A percentile compares a stretch with the other conserved stretches of the same genome.
phyloP scores from a whole-genome alignment of 2,113 vertebrate genomes.

The Platichthys stellatus region DNA sequence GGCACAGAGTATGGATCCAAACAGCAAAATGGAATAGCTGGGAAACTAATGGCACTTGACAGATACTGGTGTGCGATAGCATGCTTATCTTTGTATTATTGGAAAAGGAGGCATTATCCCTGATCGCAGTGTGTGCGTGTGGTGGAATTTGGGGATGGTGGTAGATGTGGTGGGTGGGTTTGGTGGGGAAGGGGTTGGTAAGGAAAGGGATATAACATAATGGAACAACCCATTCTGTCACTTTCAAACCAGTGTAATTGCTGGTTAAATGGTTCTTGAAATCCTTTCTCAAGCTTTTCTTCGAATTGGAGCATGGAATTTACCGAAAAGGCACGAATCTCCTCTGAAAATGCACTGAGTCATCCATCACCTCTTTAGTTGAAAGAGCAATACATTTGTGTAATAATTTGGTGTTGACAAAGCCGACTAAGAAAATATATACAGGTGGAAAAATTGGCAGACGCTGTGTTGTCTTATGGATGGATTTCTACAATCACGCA shows the following conservation, averaged over 20 bases:
- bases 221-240: slow-evolving; percentile 38
- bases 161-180: slow-evolving; percentile 6
- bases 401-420: not conserved
- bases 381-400: slow-evolving; percentile 34
- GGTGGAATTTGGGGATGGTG: slow-evolving; percentile 3
- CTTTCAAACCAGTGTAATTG: slow-evolving; percentile 38
- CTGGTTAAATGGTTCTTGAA: slow-evolving; percentile 46
- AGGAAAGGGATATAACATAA: slow-evolving; percentile 38
- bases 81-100: slow-evolving; percentile 76
- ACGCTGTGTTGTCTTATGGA: no score
- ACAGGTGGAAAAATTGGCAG: no score
- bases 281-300: slow-evolving; percentile 8
- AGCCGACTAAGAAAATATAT: no score
- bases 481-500: not conserved
- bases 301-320: slow-evolving; percentile 13
- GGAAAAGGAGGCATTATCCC: slow-evolving; percentile 66
- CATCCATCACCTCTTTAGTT: slow-evolving; percentile 12
- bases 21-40: slow-evolving; percentile 70
- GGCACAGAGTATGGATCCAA: slow-evolving; percentile 66
- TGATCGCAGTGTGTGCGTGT: slow-evolving; percentile 46
- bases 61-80: slow-evolving; percentile 73
- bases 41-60: slow-evolving; percentile 79
- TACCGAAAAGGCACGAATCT: slow-evolving; percentile 1
- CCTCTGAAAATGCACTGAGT: slow-evolving; percentile 24
- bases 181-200: not conserved